Evolutionary conservation across 2,797 vertebrate genomes (phyloP).

Genomic region (Dromococcyx pavoninus): DNA sequence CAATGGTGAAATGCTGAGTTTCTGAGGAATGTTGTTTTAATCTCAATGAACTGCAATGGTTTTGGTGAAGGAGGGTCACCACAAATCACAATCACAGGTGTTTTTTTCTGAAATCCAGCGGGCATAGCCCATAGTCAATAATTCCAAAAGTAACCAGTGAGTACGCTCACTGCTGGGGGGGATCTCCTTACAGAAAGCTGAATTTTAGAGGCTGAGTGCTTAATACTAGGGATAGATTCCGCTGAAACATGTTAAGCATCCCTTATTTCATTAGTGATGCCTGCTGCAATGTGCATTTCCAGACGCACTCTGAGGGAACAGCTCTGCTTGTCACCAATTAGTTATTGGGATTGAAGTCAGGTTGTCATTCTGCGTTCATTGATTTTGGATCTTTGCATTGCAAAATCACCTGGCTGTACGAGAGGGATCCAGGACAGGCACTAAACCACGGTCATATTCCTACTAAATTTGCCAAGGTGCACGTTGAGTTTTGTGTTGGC

Average conservation of each 20-base stretch:
- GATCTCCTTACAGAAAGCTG: not conserved
- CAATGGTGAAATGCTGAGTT: not conserved
- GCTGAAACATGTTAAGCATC: not conserved
- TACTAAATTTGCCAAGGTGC: not conserved
- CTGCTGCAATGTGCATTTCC: accelerated
- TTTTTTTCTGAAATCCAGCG: not conserved
- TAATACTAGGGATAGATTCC: not conserved
- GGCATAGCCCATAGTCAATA: not conserved
- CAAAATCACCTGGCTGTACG: not conserved
- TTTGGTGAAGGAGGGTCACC: not conserved
- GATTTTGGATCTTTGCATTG: not conserved
- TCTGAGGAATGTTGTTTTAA: not conserved
- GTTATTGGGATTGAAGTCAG: not conserved
- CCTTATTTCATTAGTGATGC: not conserved
- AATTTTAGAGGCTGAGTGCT: not conserved
- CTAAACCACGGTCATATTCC: not conserved
- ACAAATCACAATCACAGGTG: not conserved
- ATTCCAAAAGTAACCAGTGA: not conserved
- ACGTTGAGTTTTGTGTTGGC: not conserved
- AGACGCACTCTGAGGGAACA: accelerated
- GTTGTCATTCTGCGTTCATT: not conserved
- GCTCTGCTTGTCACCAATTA: not conserved
- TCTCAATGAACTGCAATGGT: not conserved
- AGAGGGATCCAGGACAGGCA: not conserved
- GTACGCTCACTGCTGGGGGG: not conserved